Percentiles rank a stretch among this genome's conserved stretches.
Evolutionary conservation across 2,797 vertebrate genomes (phyloP).

Genomic region (Tiaroga cobitis): DNA sequence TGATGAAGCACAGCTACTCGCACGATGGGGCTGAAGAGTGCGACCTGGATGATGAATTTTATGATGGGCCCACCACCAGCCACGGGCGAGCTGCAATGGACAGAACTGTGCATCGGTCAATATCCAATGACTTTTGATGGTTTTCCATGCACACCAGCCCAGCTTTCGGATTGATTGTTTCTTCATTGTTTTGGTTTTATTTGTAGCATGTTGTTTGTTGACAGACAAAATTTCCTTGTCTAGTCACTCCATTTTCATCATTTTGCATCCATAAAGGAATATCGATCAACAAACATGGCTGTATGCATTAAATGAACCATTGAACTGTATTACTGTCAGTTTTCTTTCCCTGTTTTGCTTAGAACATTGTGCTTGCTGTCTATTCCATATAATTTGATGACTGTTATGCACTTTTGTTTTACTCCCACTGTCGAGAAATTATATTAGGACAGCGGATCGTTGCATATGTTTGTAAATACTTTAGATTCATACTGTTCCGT

Average conservation of each 20-base stretch:
- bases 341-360: constrained; percentile 16
- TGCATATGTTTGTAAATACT: constrained; percentile 1
- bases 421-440: background rate
- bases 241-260: background rate
- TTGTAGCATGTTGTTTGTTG: constrained; percentile 2
- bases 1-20: constrained; percentile 96
- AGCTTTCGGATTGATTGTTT: constrained; percentile 12
- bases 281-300: background rate
- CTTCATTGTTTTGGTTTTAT: constrained; percentile 44
- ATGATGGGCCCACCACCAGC: constrained; percentile 88
- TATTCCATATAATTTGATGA: background rate
- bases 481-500: background rate
- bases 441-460: background rate
- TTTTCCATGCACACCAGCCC: constrained; percentile 59
- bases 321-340: background rate
- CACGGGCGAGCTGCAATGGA: constrained; percentile 84
- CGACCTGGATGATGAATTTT: constrained; percentile 84
- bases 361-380: background rate
- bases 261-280: constrained; percentile 21
- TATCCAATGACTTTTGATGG: constrained; percentile 85
- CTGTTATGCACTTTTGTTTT: background rate
- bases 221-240: background rate
- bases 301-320: background rate
- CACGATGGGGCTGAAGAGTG: constrained; percentile 88
- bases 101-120: constrained; percentile 88